These are phyloP conservation scores for Xestobium rufovillosum DNA, from an alignment of 2,888 invertebrate genomes.

Conservation along the genomic window DNA sequence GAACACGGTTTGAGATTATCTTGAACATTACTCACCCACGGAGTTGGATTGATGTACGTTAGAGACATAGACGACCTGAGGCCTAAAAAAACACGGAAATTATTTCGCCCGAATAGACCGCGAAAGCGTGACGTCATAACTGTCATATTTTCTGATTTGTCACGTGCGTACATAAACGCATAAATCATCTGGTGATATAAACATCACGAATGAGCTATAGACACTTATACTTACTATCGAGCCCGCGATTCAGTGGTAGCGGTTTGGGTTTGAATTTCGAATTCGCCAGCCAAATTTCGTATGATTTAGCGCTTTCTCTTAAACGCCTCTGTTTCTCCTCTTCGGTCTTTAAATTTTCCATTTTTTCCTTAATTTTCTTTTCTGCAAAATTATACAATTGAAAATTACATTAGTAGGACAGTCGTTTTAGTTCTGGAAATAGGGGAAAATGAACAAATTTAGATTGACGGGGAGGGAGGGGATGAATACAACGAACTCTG, in stretches of 20 bases:
- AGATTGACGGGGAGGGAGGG: no score
- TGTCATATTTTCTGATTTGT: no score
- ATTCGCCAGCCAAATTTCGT: conserved; percentile 54
- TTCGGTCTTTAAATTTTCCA: conserved; percentile 42
- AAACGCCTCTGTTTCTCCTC: conserved; percentile 50
- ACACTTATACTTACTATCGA: conserved; percentile 47
- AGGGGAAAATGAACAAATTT: conserved; percentile 4
- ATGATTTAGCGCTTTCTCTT: conserved; percentile 51
- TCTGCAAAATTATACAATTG: conserved; percentile 25
- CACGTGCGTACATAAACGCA: neutral
- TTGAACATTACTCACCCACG: conserved; percentile 48
- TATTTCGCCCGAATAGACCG: conserved; percentile 9
- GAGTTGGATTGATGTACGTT: conserved; percentile 58
- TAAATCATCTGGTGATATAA: neutral
- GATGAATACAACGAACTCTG: no score
- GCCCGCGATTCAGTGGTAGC: conserved; percentile 53
- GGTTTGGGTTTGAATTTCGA: conserved; percentile 57
- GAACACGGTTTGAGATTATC: neutral
- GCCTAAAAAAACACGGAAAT: conserved; percentile 41
- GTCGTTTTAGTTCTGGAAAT: no score
- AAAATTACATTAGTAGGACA: no score
- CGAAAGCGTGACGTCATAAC: conserved; percentile 4
- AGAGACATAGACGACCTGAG: conserved; percentile 58
- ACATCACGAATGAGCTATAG: neutral
- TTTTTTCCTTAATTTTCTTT: conserved; percentile 35